A percentile compares a stretch with the other conserved stretches of the same genome.
Evolutionary conservation across 2,797 vertebrate species (phyloP).

Genomic region (Odontamblyopus rebecca): DNA sequence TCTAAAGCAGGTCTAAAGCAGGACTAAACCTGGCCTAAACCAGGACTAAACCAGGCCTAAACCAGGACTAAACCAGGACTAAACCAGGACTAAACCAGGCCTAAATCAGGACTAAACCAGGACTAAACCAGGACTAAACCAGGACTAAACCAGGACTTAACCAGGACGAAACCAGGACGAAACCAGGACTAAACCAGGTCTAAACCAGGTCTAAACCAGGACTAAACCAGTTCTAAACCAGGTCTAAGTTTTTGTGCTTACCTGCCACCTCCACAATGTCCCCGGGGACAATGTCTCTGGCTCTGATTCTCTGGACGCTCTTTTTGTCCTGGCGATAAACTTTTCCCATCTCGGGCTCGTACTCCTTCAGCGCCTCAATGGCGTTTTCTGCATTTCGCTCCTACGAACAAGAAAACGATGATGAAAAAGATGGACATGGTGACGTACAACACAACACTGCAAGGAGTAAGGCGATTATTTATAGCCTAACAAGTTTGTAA

Average conservation of each 20-base stretch:
- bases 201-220: too few species aligned
- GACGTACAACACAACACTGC: neutral
- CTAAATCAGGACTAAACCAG: too few species aligned
- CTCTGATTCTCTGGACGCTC: constrained; percentile 78
- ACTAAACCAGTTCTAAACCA: neutral
- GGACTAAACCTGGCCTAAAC: too few species aligned
- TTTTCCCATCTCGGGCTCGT: constrained; percentile 83
- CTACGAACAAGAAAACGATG: constrained; percentile 35
- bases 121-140: too few species aligned
- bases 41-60: too few species aligned
- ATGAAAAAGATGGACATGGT: neutral
- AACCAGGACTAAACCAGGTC: neutral
- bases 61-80: too few species aligned
- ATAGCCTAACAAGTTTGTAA: too few species aligned
- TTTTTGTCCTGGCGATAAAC: constrained; percentile 82
- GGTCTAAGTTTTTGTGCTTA: constrained; percentile 33
- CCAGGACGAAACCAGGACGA: too few species aligned
- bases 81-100: too few species aligned
- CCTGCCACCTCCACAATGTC: constrained; percentile 82
- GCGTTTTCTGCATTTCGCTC: constrained; percentile 82
- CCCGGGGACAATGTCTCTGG: constrained; percentile 80
- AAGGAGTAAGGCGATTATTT: neutral
- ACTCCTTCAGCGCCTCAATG: constrained; percentile 81
- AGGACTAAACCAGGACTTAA: too few species aligned
- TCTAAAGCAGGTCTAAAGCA: too few species aligned